Evolutionary conservation across 2,113 vertebrate genomes (phyloP), one percentile per base, ranked within the genome.

Genomic region (Alosa alosa): DNA sequence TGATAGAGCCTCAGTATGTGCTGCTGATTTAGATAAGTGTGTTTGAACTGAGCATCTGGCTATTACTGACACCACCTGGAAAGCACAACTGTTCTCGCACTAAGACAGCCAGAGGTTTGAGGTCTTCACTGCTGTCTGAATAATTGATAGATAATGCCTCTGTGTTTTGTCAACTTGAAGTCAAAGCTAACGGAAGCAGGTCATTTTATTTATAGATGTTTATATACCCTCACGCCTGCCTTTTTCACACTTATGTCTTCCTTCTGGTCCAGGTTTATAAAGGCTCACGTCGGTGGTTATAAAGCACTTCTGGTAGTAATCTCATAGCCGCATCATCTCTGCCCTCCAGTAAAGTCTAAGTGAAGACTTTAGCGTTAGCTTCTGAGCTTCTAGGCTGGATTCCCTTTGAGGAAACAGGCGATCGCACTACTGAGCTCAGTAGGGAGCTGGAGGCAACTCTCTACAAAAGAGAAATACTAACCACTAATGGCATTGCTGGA

Each of bases 11-110:
- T 75, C 36, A 36, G 25, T 10, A 75, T 13, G 72, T 78, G 72
- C 1, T 18, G 36, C 72, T 17, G 25, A 78, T 36, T 39, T 17
- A 10, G 31, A 39, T 78, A 10, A 78, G 9, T 60, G 55, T 78
- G 13, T 78, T 17, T 78, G 25, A 36, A 78, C 31, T 18, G 72
- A 78, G 72, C 72, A 78, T 78, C 72, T 78, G 72, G 72, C 72
- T 36, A 78, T 78, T 78, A 39, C 17, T 41, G 36, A 1, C 36
- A 78, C 72, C 72, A 78, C 31, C 72, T 78, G 72, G 72, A 11
- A 39, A 78, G 72, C 72, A 31, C 72, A 78, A 36, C 72, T 78
- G 72, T 78, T 39, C 72, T 78, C 72, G 4, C 72, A 39, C 72
- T 36, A 36, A 78, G 72, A 41, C 3, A 41, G 72, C 72, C 31